Base-by-base conservation (phyloP, 2,113 vertebrate genomes). In the Syrmaticus mikado region DNA sequence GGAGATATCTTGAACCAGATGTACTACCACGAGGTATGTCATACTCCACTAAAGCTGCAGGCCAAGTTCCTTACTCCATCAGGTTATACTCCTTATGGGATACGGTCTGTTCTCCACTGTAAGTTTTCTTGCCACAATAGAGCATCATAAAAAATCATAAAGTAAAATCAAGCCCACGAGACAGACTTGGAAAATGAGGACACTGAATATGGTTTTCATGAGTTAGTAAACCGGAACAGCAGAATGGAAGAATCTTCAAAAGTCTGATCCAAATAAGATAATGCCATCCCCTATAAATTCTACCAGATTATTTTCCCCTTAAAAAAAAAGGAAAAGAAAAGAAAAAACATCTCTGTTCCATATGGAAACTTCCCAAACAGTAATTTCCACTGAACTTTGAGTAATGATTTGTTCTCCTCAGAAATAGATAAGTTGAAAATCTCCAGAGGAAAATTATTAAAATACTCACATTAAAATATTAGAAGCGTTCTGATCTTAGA, bases 21-120 rank as follows among this genome's bases (percentile, higher is more conserved):
- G 25, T 14, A 50, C 17, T 52, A 30, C 13, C 22, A 11, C 19
- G 27, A 27, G 8, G n/a, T 40, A 6, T 48, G 9, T 45, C 17
- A 50, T 28, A 41, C 12, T 40, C 30, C 2, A 1, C 17, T 40
- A 40, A 55, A 50, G 13, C 20, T 75, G 53, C 1, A 2, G 1
- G 45, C 45, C 53, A 75, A 66, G 15, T 41, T 62, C 57, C n/a
- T 11, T 34, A 19, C 46, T 32, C n/a, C 68, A n/a, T 34, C 19
- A 36, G 20, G 15, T 4, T 6, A 71, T 1, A 16, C 4, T 17
- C 79, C 61, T 78, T 15, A 75, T 1, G 1, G 11, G 16, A 15
- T 75, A 21, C 71, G 36, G 7, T n/a, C 20, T 71, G 8, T 34
- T 71, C 78, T 38, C 45, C 36, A 32, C 5, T 62, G 21, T 53